Percentiles rank a stretch among this genome's conserved stretches.
Evolutionary conservation across 1,140 invertebrate species (phyloP).

Genomic region (Trichomalopsis sarcophagae): DNA sequence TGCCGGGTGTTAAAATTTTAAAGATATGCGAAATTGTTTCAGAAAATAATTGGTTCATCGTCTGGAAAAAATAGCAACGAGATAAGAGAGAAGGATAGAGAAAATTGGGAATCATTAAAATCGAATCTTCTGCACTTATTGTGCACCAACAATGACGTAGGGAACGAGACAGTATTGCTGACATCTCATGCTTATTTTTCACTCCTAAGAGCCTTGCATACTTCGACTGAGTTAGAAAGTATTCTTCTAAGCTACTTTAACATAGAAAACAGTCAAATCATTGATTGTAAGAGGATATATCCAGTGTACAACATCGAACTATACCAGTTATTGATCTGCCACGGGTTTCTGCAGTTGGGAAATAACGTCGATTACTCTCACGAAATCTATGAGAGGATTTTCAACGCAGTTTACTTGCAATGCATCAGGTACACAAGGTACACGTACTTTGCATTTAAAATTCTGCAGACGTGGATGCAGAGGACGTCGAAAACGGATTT

Average conservation of each 20-base stretch:
- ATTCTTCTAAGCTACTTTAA: constrained; percentile 52
- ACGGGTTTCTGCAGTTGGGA: constrained; percentile 65
- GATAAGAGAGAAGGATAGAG: constrained; percentile 19
- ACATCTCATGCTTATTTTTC: constrained; percentile 59
- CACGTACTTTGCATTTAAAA: constrained; percentile 66
- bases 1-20: no score
- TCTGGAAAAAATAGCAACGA: constrained; percentile 32
- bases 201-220: constrained; percentile 50
- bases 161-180: constrained; percentile 58
- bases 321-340: constrained; percentile 61
- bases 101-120: constrained; percentile 53
- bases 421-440: constrained; percentile 65
- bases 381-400: constrained; percentile 54
- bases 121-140: constrained; percentile 49
- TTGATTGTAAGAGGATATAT: constrained; percentile 52
- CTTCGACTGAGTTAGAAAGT: constrained; percentile 35
- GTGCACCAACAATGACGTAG: constrained; percentile 50
- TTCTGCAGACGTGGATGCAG: constrained; percentile 64
- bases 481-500: constrained; percentile 56
- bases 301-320: constrained; percentile 55
- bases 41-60: constrained; percentile 58
- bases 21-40: neutral
- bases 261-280: constrained; percentile 45
- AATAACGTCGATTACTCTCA: constrained; percentile 39
- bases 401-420: constrained; percentile 59